Evolutionary conservation across 2,797 vertebrate species (phyloP), one percentile per base, ranked within the genome.

Genomic region (Falco concolor): DNA sequence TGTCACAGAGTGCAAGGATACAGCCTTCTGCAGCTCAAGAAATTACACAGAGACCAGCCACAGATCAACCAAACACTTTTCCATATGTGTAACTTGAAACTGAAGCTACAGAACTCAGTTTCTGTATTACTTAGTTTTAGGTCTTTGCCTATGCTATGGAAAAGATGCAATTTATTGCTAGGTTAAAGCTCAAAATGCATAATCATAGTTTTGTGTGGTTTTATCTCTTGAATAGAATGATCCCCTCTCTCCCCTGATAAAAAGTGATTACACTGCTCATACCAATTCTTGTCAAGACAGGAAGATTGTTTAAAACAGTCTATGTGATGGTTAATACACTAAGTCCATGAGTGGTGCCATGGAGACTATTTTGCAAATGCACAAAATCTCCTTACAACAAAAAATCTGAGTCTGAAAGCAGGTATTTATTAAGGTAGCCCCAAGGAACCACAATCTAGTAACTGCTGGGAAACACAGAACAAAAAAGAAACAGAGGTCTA

Each of bases 281-380:
- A 85, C 68, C 76, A 77, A n/a, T 64, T 87, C 84, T 75, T 90
- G 78, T 91, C 72, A 91, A 81, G 93, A 72, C 89, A 93, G 42
- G 81, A 95, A 85, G 56, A 68, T 42, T 72, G 60, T 87, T 90
- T 89, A 54, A 80, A 97, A 68, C 30, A 69, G 22, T 57, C 88
- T 74, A 5, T 70, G 47, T 87, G 77, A 74, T 64, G 49, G 59
- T 87, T 90, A 91, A 78, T 95, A 65, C 57, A 59, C 30, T 89
- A 92, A 94, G 49, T 77, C 28, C n/a, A 13, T 49, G 90, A 94
- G 38, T 69, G 81, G 61, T 90, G 68, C 72, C 88, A 75, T 72
- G 78, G 57, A 93, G 72, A 92, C 92, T 87, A 91, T 93, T 95
- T 92, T 90, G 64, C n/a, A 92, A 93, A 78, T 47, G 53, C 75